Evolutionary conservation across 2,888 invertebrate genomes (phyloP).

Genomic region (Thymelicus sylvestris): DNA sequence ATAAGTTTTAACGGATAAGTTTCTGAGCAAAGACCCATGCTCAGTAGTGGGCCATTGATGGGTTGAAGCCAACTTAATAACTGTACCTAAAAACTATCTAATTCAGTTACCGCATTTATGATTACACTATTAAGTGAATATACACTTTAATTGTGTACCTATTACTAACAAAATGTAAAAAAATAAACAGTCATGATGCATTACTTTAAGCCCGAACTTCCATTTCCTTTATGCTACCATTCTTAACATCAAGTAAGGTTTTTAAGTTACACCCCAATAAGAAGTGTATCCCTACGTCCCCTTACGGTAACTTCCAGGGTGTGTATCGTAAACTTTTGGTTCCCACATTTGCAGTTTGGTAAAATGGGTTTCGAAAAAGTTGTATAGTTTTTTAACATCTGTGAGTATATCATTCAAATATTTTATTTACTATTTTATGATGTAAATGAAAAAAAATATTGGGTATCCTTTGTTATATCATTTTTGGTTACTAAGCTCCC

Average conservation of each 20-base stretch:
- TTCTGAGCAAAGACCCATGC: too few relatives aligned
- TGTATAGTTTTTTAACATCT: not conserved
- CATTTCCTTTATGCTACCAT: slow-evolving; percentile 43
- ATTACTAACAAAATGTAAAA: not conserved
- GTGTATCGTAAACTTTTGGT: slow-evolving; percentile 23
- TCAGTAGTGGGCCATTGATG: too few relatives aligned
- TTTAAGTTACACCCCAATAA: slow-evolving; percentile 62
- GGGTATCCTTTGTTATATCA: too few relatives aligned
- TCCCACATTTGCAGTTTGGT: slow-evolving; percentile 17
- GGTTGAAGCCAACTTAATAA: too few relatives aligned
- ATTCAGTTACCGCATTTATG: not conserved
- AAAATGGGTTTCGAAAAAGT: slow-evolving; percentile 4
- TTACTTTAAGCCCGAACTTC: slow-evolving; percentile 21
- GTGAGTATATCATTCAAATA: not conserved
- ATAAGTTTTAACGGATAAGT: not conserved
- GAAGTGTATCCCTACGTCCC: slow-evolving; percentile 19
- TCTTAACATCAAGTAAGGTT: slow-evolving; percentile 47
- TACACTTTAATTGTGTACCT: not conserved
- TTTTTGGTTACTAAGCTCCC: too few relatives aligned
- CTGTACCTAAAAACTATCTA: too few relatives aligned
- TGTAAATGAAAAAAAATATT: too few relatives aligned
- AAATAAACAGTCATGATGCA: slow-evolving; percentile 12
- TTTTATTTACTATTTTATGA: too few relatives aligned
- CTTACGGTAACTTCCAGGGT: slow-evolving; percentile 26
- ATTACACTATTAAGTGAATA: not conserved